Base-by-base conservation (phyloP, 2,113 vertebrate genomes). In the Ammodramus savannarum region DNA sequence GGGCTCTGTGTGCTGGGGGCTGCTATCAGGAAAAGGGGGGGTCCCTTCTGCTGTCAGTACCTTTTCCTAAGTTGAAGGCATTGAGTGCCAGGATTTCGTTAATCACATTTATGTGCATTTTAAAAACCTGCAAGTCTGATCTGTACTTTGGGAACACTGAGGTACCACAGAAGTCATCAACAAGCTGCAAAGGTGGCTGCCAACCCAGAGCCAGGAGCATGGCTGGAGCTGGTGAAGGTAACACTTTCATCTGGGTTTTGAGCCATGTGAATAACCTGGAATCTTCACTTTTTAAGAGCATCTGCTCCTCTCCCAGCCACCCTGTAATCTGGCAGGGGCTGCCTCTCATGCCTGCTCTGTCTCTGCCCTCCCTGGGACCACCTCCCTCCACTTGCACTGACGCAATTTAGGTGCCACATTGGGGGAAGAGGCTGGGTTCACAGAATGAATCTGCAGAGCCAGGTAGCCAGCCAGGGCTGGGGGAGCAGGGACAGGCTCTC, bases 1-100 rank as follows among this genome's bases (percentile, higher is more conserved):
- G 14, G 54, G 39, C 43, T 91, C 55, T n/a, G 36, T 5, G 0
- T 9, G 4, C 23, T 0, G 1, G n/a, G 29, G 36, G 43, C 19
- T 62, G 57, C 61, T 38, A 1, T n/a, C 0, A 0, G 43, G 54
- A 34, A 51, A 25, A 8, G 18, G 12, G 6, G 5, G 14, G 20
- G 3, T 78, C 61, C 41, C 29, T 61, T 71, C 49, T 76, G 38
- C 62, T 82, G 23, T 11, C 19, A 3, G 17, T 10, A 3, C 13
- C 76, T 81, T 72, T 78, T 23, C 27, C 29, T 73, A 67, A 89
- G 69, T 31, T 72, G 48, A 75, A 4, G 27, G n/a, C 7, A 34
- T 4, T 15, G 67, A 71, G 54, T 31, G 23, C 43, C 48, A 81
- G 55, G 83, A 85, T 90, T 92, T 91, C 15, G 13, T 63, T 87